phyloP scores from a whole-genome alignment of 2,888 invertebrate genomes.

The Xylocampa areola region DNA sequence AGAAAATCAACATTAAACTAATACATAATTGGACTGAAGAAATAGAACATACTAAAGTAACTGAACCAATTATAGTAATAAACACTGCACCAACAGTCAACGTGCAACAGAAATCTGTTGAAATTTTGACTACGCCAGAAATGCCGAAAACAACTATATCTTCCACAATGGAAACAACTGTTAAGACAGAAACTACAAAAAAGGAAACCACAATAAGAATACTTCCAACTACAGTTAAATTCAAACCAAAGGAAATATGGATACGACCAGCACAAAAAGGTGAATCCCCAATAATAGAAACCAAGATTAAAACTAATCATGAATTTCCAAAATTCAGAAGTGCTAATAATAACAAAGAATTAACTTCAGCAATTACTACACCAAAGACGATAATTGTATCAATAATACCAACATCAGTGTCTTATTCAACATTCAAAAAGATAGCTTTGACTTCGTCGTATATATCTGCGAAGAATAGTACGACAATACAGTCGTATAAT shows the following conservation, averaged over 20 bases:
- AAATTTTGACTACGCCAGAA: constrained; percentile 54
- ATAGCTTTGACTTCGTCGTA: constrained; percentile 79
- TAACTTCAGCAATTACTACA: constrained; percentile 72
- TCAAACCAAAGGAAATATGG: constrained; percentile 87
- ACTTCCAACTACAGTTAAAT: constrained; percentile 76
- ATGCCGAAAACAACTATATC: constrained; percentile 35
- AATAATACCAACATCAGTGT: constrained; percentile 86
- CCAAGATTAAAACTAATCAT: constrained; percentile 72
- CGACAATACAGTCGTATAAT: constrained; percentile 60
- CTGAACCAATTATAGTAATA: constrained; percentile 14
- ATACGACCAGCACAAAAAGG: constrained; percentile 87
- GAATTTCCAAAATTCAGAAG: constrained; percentile 70
- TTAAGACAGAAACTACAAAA: constrained; percentile 66
- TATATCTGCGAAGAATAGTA: constrained; percentile 65
- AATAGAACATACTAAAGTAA: constrained; percentile 26
- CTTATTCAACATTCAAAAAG: constrained; percentile 84
- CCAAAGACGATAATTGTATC: constrained; percentile 86
- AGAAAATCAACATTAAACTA: constrained; percentile 41
- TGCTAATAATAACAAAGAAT: constrained; percentile 72
- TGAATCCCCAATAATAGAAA: constrained; percentile 75
- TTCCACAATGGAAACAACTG: constrained; percentile 47
- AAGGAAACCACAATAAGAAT: constrained; percentile 73
- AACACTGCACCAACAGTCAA: constrained; percentile 10
- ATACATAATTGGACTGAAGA: constrained; percentile 64
- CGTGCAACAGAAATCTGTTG: constrained; percentile 25